phyloP scores from a whole-genome alignment of 2,113 vertebrate genomes.

The Myotis lucifugus region DNA sequence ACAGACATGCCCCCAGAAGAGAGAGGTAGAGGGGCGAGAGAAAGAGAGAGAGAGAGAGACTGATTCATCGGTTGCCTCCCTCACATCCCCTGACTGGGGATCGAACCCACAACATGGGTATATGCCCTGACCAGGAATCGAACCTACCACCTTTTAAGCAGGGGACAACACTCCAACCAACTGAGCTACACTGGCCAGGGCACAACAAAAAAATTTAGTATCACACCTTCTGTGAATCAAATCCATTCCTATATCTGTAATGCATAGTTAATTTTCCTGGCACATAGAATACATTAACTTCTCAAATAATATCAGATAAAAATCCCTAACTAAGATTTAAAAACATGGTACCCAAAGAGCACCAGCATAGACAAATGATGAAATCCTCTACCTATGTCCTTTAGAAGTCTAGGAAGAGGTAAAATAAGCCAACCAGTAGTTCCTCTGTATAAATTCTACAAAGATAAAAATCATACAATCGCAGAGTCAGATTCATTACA shows the following conservation, averaged over 20 bases:
- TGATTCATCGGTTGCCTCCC: no score
- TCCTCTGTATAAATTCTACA: not conserved
- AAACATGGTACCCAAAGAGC: not conserved
- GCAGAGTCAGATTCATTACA: not conserved
- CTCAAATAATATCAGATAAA: not conserved
- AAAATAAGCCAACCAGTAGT: not conserved
- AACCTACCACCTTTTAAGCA: no score
- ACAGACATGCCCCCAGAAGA: no score
- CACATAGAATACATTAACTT: not conserved
- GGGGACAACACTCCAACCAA: no score
- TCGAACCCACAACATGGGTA: no score
- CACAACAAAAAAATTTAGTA: not conserved
- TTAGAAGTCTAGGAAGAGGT: not conserved
- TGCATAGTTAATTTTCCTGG: not conserved
- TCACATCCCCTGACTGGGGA: no score
- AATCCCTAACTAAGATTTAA: not conserved
- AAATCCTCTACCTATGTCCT: not conserved
- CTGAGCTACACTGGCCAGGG: no score
- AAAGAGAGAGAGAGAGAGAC: no score
- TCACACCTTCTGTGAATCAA: not conserved
- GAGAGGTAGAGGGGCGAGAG: no score
- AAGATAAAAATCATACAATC: constrained; percentile 11
- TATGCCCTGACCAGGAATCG: no score
- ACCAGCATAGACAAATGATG: not conserved
- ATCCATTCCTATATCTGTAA: not conserved